Percentiles rank a stretch among this genome's conserved stretches.
These are phyloP conservation scores for Agapornis roseicollis DNA, from an alignment of 2,113 vertebrate genomes.

Conservation along the genomic window DNA sequence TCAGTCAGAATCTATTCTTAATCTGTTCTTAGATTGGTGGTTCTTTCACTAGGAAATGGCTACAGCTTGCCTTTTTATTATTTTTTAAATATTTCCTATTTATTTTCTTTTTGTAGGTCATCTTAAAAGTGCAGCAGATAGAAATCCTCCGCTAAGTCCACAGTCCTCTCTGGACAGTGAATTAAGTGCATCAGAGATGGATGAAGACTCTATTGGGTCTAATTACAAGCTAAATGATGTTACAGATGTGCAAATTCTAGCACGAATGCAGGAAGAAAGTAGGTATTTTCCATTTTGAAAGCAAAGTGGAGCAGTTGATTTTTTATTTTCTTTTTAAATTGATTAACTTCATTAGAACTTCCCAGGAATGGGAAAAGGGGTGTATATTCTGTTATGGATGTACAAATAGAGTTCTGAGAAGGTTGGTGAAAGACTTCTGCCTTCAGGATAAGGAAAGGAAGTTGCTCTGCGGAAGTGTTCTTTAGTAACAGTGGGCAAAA, in stretches of 20 bases:
- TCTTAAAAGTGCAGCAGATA: constrained; percentile 86
- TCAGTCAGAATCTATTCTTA: not conserved
- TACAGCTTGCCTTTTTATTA: not conserved
- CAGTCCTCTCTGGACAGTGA: constrained; percentile 97
- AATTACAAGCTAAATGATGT: constrained; percentile 98
- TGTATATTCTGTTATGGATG: not conserved
- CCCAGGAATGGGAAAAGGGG: not conserved
- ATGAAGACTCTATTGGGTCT: constrained; percentile 97
- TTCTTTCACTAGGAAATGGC: not conserved
- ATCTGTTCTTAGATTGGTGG: not conserved
- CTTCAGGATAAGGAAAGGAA: not conserved
- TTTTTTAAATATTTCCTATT: not conserved
- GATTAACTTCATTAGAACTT: not conserved
- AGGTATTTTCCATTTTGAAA: constrained; percentile 69
- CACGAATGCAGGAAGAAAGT: constrained; percentile 99
- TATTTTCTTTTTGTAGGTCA: constrained; percentile 75
- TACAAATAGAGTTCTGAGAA: not conserved
- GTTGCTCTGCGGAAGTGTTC: not conserved
- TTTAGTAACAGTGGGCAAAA: not conserved
- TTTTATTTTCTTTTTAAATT: not conserved
- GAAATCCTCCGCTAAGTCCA: constrained; percentile 90
- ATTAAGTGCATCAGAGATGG: constrained; percentile 97
- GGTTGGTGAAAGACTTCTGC: not conserved
- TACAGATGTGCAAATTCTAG: constrained; percentile 97
- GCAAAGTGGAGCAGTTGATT: not conserved